Evolutionary conservation across 2,888 invertebrate genomes (phyloP).

Genomic region (Spilarctia lutea): DNA sequence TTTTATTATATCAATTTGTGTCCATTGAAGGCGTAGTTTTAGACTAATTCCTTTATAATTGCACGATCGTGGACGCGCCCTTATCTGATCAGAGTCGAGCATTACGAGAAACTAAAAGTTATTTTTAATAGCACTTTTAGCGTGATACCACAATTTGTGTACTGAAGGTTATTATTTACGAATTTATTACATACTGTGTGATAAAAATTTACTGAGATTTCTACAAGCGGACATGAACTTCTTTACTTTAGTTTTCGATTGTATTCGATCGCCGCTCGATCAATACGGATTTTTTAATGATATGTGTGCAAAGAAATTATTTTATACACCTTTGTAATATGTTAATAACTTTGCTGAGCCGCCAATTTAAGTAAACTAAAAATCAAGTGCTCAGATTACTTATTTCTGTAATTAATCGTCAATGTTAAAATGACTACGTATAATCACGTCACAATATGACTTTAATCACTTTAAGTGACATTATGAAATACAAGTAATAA

Average conservation of each 20-base stretch:
- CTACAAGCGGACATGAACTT: conserved; percentile 12
- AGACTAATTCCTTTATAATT: conserved; percentile 85
- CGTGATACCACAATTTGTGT: conserved; percentile 60
- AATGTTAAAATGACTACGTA: conserved; percentile 4
- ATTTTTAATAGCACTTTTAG: conserved; percentile 63
- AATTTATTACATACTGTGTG: conserved; percentile 29
- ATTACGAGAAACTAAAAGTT: conserved; percentile 72
- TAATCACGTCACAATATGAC: neutral
- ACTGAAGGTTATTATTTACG: conserved; percentile 47
- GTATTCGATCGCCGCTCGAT: neutral
- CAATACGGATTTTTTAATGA: neutral
- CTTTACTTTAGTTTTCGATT: neutral
- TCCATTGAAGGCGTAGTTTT: conserved; percentile 83
- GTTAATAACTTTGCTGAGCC: neutral
- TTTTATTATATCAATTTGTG: conserved; percentile 87
- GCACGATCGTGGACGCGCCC: conserved; percentile 76
- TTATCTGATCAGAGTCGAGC: conserved; percentile 75
- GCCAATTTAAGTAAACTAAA: neutral
- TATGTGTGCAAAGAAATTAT: neutral
- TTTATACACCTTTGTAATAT: neutral
- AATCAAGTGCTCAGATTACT: neutral
- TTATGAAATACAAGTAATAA: neutral
- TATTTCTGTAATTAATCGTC: neutral
- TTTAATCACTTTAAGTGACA: neutral
- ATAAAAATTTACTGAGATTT: conserved; percentile 9